phyloP scores from a whole-genome alignment of 2,113 vertebrate species.

The Talpa occidentalis region DNA sequence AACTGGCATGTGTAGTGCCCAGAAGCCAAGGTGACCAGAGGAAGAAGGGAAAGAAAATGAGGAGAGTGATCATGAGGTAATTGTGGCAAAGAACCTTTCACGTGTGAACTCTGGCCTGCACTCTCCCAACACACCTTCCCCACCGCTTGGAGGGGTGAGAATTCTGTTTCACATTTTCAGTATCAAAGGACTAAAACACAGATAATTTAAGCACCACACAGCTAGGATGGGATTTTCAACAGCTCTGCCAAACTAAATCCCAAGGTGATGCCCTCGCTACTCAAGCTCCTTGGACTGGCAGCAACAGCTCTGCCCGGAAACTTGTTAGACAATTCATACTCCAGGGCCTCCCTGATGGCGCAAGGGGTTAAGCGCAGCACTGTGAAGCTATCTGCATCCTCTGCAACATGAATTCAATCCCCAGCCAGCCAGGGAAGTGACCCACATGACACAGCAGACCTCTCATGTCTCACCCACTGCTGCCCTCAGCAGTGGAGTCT shows the following conservation, averaged over 20 bases:
- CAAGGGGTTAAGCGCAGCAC: too few species aligned
- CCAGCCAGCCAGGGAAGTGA: too few species aligned
- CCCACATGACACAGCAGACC: too few species aligned
- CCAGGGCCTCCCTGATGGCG: too few species aligned
- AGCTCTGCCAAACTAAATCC: not conserved
- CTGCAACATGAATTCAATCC: too few species aligned
- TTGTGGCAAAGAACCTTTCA: fast-evolving
- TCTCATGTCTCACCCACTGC: too few species aligned
- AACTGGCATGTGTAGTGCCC: not conserved
- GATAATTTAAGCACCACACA: not conserved
- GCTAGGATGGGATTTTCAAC: too few species aligned
- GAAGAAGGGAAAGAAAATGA: not conserved
- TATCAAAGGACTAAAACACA: not conserved
- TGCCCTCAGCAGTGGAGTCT: too few species aligned
- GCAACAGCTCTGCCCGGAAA: not conserved
- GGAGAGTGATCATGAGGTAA: not conserved
- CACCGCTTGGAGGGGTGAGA: not conserved
- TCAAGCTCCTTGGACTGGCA: not conserved
- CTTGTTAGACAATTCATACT: too few species aligned
- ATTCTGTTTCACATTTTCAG: not conserved
- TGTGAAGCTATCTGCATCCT: too few species aligned
- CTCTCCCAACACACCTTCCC: too few species aligned
- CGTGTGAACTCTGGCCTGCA: not conserved
- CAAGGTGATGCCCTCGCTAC: not conserved
- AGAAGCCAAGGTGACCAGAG: not conserved